These are phyloP conservation scores for Phalacrocorax pelagicus DNA, from an alignment of 2,113 vertebrate species.

Conservation along the genomic window DNA sequence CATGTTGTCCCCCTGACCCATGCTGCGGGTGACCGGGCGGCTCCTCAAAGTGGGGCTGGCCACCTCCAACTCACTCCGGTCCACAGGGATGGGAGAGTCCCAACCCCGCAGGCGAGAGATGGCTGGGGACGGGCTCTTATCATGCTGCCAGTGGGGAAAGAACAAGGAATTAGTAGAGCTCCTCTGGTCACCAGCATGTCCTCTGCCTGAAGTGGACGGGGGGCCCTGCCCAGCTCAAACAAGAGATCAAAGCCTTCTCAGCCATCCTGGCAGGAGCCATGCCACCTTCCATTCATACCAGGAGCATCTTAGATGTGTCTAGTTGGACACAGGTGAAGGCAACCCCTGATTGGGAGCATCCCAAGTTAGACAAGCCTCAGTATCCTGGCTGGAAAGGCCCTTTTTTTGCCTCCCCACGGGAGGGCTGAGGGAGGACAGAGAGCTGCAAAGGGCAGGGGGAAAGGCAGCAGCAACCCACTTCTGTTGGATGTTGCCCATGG, in stretches of 20 bases:
- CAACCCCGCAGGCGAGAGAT: conserved; percentile 76
- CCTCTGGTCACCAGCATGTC: background rate
- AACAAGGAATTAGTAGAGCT: background rate
- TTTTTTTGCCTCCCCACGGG: background rate
- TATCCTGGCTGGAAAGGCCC: background rate
- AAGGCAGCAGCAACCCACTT: background rate
- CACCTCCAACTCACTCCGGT: conserved; percentile 72
- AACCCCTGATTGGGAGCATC: background rate
- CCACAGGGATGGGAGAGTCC: conserved; percentile 81
- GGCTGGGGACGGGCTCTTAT: conserved; percentile 72
- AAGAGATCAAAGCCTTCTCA: background rate
- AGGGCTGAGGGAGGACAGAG: background rate
- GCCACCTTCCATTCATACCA: background rate
- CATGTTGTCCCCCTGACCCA: conserved; percentile 80
- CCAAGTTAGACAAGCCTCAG: rapidly evolving
- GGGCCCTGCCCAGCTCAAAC: background rate
- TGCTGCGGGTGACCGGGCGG: conserved; percentile 85
- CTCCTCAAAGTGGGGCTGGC: conserved; percentile 72
- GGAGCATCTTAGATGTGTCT: background rate
- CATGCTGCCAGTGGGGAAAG: conserved; percentile 54
- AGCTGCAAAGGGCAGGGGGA: background rate
- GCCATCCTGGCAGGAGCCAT: background rate
- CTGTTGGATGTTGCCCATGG: background rate
- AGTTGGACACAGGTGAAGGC: background rate
- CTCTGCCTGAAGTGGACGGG: background rate